These are phyloP conservation scores for Macrophya annulata DNA, from an alignment of 2,888 invertebrate species.

Conservation along the genomic window DNA sequence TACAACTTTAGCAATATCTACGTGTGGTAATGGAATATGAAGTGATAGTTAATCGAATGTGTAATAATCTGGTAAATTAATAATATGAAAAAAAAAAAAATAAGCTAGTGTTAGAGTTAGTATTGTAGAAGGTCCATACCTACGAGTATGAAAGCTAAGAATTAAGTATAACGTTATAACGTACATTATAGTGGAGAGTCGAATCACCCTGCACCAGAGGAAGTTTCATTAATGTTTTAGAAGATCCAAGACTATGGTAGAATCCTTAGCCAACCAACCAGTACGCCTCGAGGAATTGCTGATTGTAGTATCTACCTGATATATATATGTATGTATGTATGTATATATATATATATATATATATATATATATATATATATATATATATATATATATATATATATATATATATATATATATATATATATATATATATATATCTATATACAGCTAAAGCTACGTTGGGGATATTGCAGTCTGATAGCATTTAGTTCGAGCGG, in stretches of 20 bases:
- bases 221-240: conserved; percentile 49
- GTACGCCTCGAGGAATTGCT: conserved; percentile 47
- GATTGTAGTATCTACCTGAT: conserved; percentile 42
- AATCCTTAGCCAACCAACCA: conserved; percentile 23
- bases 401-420: background rate
- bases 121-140: too few relatives aligned
- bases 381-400: background rate
- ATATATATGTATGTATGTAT: background rate
- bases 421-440: background rate
- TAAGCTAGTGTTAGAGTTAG: background rate
- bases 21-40: background rate
- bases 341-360: background rate
- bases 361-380: background rate
- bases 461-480: conserved; percentile 48
- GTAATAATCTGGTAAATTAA: conserved; percentile 5
- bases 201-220: background rate
- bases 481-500: conserved; percentile 49
- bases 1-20: background rate
- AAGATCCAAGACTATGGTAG: conserved; percentile 39
- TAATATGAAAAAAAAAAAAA: background rate
- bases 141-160: background rate
- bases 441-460: background rate
- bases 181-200: background rate
- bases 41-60: background rate
- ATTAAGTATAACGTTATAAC: background rate